Conservation (phyloP, 2,888 invertebrate species). For the Nymphalis c-album region DNA sequence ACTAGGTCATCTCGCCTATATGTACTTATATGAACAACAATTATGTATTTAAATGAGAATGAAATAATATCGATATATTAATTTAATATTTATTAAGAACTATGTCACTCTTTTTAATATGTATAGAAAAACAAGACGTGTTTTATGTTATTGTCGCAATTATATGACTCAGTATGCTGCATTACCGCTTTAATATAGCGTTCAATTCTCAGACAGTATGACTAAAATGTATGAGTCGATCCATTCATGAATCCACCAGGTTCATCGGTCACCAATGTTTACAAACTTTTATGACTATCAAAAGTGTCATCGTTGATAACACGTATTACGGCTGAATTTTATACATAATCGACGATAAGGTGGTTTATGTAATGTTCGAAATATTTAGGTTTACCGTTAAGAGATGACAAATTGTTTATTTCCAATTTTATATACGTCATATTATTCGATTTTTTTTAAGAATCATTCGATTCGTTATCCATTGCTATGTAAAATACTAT, state of each 20-base stretch:
- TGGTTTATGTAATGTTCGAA: not conserved
- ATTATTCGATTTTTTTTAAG: too few relatives aligned
- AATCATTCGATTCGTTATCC: too few relatives aligned
- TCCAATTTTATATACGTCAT: too few relatives aligned
- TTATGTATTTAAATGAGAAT: not conserved
- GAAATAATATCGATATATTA: not conserved
- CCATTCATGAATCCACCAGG: slow-evolving; percentile 63
- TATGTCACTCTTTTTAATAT: slow-evolving; percentile 1
- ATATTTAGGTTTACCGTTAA: too few relatives aligned
- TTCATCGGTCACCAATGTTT: slow-evolving; percentile 44
- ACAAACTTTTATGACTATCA: slow-evolving; percentile 40
- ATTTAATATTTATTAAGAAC: not conserved
- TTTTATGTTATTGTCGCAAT: slow-evolving; percentile 16
- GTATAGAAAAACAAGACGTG: slow-evolving; percentile 17
- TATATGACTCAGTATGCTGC: slow-evolving; percentile 20
- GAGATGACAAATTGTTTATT: too few relatives aligned
- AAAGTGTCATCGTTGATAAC: slow-evolving; percentile 48
- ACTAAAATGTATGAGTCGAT: slow-evolving; percentile 64
- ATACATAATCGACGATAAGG: slow-evolving; percentile 15
- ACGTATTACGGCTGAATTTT: slow-evolving; percentile 34
- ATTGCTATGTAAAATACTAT: too few relatives aligned
- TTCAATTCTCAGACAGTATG: slow-evolving; percentile 37
- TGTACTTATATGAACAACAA: too few relatives aligned
- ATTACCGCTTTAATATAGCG: slow-evolving; percentile 20
- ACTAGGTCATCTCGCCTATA: too few relatives aligned